A percentile compares a stretch with the other conserved stretches of the same genome.
Evolutionary conservation across 2,113 vertebrate genomes (phyloP).

Genomic region (Percina caprodes): DNA sequence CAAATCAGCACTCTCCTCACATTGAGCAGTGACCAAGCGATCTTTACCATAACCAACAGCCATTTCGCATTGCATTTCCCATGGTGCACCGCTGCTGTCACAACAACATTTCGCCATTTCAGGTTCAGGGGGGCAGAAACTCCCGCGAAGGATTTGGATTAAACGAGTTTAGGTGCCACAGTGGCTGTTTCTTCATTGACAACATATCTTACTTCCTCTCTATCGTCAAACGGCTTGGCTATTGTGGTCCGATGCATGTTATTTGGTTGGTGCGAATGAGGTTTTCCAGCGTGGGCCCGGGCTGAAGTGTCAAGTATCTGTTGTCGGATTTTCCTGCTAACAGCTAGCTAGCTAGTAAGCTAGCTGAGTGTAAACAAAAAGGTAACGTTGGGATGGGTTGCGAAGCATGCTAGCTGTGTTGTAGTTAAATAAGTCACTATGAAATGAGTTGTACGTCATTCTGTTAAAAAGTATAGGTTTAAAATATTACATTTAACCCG

Average conservation of each 20-base stretch:
- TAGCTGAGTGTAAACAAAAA: constrained; percentile 72
- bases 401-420: background rate
- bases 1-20: too few relatives aligned
- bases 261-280: constrained; percentile 54
- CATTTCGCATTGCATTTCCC: constrained; percentile 76
- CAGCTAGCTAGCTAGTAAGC: too few relatives aligned
- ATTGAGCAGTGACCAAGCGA: background rate
- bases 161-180: constrained; percentile 20
- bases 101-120: constrained; percentile 83
- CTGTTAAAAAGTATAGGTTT: too few relatives aligned
- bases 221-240: background rate
- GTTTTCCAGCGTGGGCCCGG: constrained; percentile 69
- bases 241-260: constrained; percentile 64
- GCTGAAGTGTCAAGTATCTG: constrained; percentile 60
- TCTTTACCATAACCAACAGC: constrained; percentile 65
- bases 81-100: constrained; percentile 69
- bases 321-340: constrained; percentile 64
- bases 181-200: constrained; percentile 5
- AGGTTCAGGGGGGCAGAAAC: constrained; percentile 38
- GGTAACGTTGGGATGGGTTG: constrained; percentile 39
- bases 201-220: background rate
- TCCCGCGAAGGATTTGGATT: constrained; percentile 72
- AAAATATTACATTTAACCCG: too few relatives aligned
- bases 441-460: background rate
- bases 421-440: too few relatives aligned